Evolutionary conservation across 2,797 vertebrate species (phyloP).

Genomic region (Hapalemur alaotrensis): DNA sequence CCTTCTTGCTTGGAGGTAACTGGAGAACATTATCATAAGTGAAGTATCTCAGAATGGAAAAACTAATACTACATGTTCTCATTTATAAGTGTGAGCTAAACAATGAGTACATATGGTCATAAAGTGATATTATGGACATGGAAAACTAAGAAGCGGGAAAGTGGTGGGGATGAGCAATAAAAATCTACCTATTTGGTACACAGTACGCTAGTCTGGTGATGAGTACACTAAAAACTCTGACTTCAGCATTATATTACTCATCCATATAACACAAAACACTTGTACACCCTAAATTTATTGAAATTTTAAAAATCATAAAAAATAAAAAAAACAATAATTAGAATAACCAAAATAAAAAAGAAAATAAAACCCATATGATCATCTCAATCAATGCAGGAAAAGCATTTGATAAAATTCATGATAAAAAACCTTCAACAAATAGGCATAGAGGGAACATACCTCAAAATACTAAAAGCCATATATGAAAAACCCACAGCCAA

Average conservation of each 20-base stretch:
- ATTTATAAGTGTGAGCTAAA: no score
- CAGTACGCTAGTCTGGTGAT: neutral
- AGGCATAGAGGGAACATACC: neutral
- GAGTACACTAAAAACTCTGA: neutral
- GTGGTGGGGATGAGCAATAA: neutral
- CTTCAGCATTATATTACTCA: neutral
- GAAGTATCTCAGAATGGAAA: neutral
- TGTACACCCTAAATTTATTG: neutral
- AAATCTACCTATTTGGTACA: neutral
- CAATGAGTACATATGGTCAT: no score
- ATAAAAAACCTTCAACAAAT: neutral
- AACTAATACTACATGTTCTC: neutral
- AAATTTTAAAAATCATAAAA: neutral
- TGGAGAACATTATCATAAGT: neutral
- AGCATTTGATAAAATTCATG: neutral
- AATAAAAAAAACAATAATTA: neutral
- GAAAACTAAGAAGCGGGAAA: neutral
- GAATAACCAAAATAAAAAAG: neutral
- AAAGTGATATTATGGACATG: neutral
- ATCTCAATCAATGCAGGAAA: no score
- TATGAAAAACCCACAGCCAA: neutral
- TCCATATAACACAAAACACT: neutral
- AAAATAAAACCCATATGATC: neutral
- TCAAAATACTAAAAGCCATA: neutral
- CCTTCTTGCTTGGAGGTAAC: neutral